Conservation (phyloP, 2,797 vertebrate species). For the Chloroceryle amazona region DNA sequence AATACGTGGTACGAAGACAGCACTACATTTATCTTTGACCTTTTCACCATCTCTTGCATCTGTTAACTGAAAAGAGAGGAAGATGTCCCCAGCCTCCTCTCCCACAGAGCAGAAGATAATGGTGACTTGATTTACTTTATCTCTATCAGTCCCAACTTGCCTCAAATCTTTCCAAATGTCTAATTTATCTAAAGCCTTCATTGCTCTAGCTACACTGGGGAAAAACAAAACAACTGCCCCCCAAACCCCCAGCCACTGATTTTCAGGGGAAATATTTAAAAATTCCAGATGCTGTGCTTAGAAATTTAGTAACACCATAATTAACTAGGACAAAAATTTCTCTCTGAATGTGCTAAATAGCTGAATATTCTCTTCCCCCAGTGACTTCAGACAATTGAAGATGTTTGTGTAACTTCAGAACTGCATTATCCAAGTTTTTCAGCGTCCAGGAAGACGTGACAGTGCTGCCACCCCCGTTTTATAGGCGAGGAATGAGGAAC, state of each 20-base stretch:
- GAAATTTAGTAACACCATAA: slow-evolving; percentile 18
- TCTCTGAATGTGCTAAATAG: slow-evolving; percentile 1
- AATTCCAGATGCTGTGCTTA: slow-evolving; percentile 27
- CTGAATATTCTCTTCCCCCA: neutral
- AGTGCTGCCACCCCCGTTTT: neutral
- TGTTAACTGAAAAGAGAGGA: slow-evolving; percentile 68
- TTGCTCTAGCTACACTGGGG: neutral
- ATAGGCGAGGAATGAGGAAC: neutral
- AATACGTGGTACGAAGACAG: slow-evolving; percentile 71
- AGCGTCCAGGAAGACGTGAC: neutral
- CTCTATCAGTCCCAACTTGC: slow-evolving; percentile 21
- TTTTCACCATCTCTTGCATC: slow-evolving; percentile 77
- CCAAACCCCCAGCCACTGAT: neutral
- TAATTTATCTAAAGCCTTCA: slow-evolving; percentile 30
- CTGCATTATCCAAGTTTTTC: neutral
- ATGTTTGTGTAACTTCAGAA: neutral
- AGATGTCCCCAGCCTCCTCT: slow-evolving; percentile 56
- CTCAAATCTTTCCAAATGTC: slow-evolving; percentile 22
- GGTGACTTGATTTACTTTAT: slow-evolving; percentile 65
- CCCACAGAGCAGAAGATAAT: slow-evolving; percentile 67
- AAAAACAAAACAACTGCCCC: neutral
- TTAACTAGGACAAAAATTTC: slow-evolving; percentile 41
- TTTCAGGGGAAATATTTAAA: slow-evolving; percentile 31
- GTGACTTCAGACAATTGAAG: neutral
- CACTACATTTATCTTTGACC: slow-evolving; percentile 80